A percentile compares a stretch with the other conserved stretches of the same genome.
These are phyloP conservation scores for Anolis sagrei DNA, from an alignment of 2,113 vertebrate species.

Conservation along the genomic window DNA sequence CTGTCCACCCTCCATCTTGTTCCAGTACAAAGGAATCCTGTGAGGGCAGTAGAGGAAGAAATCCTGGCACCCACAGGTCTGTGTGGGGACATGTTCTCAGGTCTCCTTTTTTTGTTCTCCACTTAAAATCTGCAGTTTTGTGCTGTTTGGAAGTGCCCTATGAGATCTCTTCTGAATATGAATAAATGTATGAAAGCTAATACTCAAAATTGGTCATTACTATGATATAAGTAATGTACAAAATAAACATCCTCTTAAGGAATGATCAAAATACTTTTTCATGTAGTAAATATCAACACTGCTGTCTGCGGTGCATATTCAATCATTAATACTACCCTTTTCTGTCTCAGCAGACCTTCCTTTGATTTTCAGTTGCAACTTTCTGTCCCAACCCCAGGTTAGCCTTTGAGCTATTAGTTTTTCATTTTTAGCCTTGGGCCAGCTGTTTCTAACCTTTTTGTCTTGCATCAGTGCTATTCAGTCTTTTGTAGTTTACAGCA, in stretches of 20 bases:
- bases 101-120: no score
- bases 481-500: slow-evolving; percentile 60
- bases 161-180: no score
- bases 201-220: neutral
- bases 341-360: slow-evolving; percentile 40
- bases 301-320: slow-evolving; percentile 18
- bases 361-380: slow-evolving; percentile 57
- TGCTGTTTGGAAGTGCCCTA: no score
- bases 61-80: no score
- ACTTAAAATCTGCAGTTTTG: no score
- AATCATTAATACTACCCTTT: slow-evolving; percentile 24
- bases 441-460: slow-evolving; percentile 62
- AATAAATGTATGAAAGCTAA: no score
- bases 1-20: no score
- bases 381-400: slow-evolving; percentile 19
- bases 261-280: slow-evolving; percentile 5
- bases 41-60: no score
- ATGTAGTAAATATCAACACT: slow-evolving; percentile 11
- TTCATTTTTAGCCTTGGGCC: slow-evolving; percentile 59
- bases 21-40: no score
- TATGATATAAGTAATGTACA: neutral
- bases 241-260: neutral
- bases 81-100: no score
- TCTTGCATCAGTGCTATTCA: slow-evolving; percentile 62
- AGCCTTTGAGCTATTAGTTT: slow-evolving; percentile 60